Percentiles rank a stretch among this genome's conserved stretches.
These are phyloP conservation scores for Notolabrus celidotus DNA, from an alignment of 2,797 vertebrate genomes.

Conservation along the genomic window DNA sequence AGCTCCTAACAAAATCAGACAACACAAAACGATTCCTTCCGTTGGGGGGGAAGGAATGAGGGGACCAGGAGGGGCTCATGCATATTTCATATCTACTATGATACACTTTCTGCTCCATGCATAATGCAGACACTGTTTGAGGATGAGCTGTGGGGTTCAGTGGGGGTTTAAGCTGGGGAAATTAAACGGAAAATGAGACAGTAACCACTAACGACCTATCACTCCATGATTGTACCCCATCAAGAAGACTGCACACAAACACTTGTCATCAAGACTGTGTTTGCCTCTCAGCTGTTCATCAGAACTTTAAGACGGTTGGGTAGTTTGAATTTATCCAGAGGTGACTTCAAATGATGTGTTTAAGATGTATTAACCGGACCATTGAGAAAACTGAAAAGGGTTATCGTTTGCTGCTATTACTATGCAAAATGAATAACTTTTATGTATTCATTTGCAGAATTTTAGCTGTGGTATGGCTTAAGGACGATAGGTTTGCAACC, in stretches of 20 bases:
- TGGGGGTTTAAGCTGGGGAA: conserved; percentile 59
- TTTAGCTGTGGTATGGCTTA: too few relatives aligned
- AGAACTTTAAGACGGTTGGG: conserved; percentile 11
- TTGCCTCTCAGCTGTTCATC: conserved; percentile 23
- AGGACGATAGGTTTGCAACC: background rate
- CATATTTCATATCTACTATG: conserved; percentile 82
- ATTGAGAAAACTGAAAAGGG: conserved; percentile 10
- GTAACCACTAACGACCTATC: conserved; percentile 42
- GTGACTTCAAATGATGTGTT: conserved; percentile 10
- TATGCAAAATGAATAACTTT: background rate
- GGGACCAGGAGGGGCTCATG: conserved; percentile 63
- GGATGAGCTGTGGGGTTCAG: conserved; percentile 45
- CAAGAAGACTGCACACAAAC: conserved; percentile 34
- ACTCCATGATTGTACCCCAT: conserved; percentile 46
- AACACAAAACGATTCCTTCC: conserved; percentile 68
- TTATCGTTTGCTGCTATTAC: background rate
- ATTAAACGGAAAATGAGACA: conserved; percentile 73
- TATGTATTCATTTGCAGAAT: too few relatives aligned
- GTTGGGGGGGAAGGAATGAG: conserved; percentile 23
- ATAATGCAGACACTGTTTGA: conserved; percentile 81
- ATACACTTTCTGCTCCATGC: conserved; percentile 81
- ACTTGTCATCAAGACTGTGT: conserved; percentile 9
- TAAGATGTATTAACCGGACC: conserved; percentile 35
- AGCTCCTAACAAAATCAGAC: conserved; percentile 68
- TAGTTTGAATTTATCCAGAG: conserved; percentile 20